Base-by-base conservation (phyloP, 2,797 vertebrate genomes). In the Toxotes lorentzi region DNA sequence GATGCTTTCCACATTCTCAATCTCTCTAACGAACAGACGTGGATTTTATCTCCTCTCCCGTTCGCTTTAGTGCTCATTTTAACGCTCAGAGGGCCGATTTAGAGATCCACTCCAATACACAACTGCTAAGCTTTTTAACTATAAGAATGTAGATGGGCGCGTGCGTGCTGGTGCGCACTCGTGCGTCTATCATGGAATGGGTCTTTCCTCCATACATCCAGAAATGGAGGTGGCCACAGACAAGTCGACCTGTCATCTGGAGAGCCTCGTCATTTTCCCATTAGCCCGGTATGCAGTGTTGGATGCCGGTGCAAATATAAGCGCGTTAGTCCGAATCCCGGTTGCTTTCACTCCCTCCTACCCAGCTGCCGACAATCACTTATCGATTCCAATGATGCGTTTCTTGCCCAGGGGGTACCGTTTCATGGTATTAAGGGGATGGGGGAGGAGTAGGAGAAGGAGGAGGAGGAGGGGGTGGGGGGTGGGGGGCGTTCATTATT, bases 371-470 rank as follows among this genome's bases (percentile, higher is more conserved):
- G 78, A 91, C 86, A 66, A 80, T 89, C 90, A 90, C 86, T 89
- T 89, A 93, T 91, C 85, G 87, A 92, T 91, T 89, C 84, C 80
- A 89, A 75, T 76, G 88, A 89, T 89, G 88, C 82, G 77, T 87
- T 88, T 89, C 78, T 83, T 80, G 86, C 82, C 84, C 78, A 51
- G 53, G 75, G 82, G 88, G 63, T 67, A 74, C 58, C 53, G 81
- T 85, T 87, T 73, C 45, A 83, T 91, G 88, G 79, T 53, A 72
- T 83, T 79, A 62, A 72, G 78, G 40, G 11, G 40, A 19, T 30
- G 13, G 10, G 6, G 56, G 27, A 14, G 43, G 4, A 16, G 34
- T 38, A 27, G 65, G 60, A n/a, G 21, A 41, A 17, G 27, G 38
- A 11, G 45, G 66, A 32, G 58, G 78, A 2, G 24, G 19, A 4